Base-by-base conservation (phyloP, 2,113 vertebrate species). In the Oenanthe oenanthe region DNA sequence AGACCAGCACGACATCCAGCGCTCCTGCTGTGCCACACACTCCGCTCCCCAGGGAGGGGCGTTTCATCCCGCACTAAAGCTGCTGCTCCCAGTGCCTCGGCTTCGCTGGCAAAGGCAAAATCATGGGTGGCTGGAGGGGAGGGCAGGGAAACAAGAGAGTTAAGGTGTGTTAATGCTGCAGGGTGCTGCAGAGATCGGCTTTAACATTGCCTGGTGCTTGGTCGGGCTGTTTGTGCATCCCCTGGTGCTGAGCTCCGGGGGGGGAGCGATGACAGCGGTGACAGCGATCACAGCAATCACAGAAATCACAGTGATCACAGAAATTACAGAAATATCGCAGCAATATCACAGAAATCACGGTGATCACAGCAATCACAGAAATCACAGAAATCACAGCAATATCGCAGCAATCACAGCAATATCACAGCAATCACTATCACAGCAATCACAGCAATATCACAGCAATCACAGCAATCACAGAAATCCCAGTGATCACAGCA, bases 101-200 rank as follows among this genome's bases (percentile, higher is more conserved):
- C 48, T 83, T 91, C 91, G 88, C 96, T 85, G 96, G 88, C 87
- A 89, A 75, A 70, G 82, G 45, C 15, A 38, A 36, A 85, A 62
- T 57, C 85, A 45, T 40, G 24, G 48, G n/a, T 22, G 34, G 9
- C 8, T 75, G 45, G 50, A 75, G 8, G 6, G 10, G 43, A 22
- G 74, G 42, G 32, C 58, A 74, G 53, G 75, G 80, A 57, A 56
- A 93, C 73, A 50, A 90, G 79, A 61, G 85, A 93, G 78, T 86
- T 96, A 88, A 91, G 96, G 70, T 48, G 57, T 32, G 54, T 84
- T 93, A 88, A 74, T 94, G 62, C 29, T 13, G n/a, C 17, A 28
- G 12, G 15, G 72, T 62, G 40, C 66, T 86, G 51, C 61, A 67
- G 67, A 77, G 22, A 83, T 61, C 87, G 91, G 91, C 84, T 95